These are phyloP conservation scores for Ophthalmolycus amberensis DNA, from an alignment of 2,113 vertebrate species.

Conservation along the genomic window DNA sequence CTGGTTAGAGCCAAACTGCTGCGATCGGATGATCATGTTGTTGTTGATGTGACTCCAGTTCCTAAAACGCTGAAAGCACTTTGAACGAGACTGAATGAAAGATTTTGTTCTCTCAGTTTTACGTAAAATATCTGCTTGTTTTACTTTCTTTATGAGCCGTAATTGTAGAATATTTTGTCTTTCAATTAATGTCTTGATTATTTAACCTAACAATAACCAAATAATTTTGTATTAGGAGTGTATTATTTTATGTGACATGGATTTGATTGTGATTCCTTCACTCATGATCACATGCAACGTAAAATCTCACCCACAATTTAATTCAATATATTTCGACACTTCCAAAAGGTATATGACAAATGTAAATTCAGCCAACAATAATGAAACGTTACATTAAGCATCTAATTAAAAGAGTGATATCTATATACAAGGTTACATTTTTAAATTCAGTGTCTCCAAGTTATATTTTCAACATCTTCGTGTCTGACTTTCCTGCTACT, in stretches of 20 bases:
- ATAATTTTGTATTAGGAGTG: neutral
- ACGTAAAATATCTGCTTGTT: neutral
- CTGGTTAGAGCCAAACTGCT: slow-evolving; percentile 39
- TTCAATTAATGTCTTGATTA: neutral
- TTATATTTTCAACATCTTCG: neutral
- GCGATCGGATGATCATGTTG: slow-evolving; percentile 28
- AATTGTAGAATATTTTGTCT: neutral
- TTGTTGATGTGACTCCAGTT: slow-evolving; percentile 18
- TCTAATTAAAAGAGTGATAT: neutral
- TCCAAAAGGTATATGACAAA: neutral
- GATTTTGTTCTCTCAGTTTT: neutral
- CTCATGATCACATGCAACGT: neutral
- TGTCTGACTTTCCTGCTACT: neutral
- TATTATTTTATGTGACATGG: neutral
- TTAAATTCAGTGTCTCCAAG: neutral
- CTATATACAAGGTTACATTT: neutral
- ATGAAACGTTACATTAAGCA: neutral
- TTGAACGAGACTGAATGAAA: neutral
- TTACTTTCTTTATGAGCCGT: neutral
- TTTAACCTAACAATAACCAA: neutral
- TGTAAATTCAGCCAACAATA: neutral
- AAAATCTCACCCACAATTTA: neutral
- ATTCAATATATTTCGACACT: neutral
- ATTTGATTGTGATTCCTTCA: neutral
- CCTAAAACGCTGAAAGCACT: neutral